Base-by-base conservation (phyloP, 2,797 vertebrate species). In the Sebastes dallii region DNA sequence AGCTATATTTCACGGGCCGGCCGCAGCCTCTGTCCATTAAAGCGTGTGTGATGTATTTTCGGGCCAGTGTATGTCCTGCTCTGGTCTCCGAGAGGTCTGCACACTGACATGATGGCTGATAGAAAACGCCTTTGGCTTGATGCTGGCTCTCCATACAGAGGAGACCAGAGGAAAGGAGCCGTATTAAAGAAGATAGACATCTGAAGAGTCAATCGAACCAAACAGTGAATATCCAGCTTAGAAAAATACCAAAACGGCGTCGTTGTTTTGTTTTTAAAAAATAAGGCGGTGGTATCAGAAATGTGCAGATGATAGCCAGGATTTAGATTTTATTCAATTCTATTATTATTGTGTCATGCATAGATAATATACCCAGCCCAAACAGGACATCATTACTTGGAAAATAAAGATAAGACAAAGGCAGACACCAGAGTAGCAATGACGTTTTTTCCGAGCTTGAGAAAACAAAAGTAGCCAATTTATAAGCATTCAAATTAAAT, bases 41-140 rank as follows among this genome's bases (percentile, higher is more conserved):
- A 93, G 91, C 90, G 91, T 91, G 90, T 83, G 94, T 67, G 86
- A 93, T 95, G 92, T 85, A 86, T 96, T 95, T 94, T 85, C 94
- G 88, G 91, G 93, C 89, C 88, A 89, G 88, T 96, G 92, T 96
- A 93, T 92, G 90, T 94, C 91, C 94, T 90, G 92, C 94, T 90
- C 78, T 91, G 93, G 92, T 93, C 91, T 94, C 92, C 78, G 81
- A 95, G 86, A 92, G 91, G 90, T 82, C 91, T 94, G 92, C 89
- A 90, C 92, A 84, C 89, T 94, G 93, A 95, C 93, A 89, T 70
- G 89, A 94, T 91, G 89, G 80, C 91, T 94, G 94, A 96, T 94
- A 87, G 89, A 93, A 94, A 94, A 91, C 82, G 83, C 86, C 77
- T 81, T 65, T 93, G 92, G 94, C 94, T 94, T 88, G 90, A 95